Conservation (phyloP, 2,113 vertebrate genomes). For the Myrmophylax atrothorax region DNA sequence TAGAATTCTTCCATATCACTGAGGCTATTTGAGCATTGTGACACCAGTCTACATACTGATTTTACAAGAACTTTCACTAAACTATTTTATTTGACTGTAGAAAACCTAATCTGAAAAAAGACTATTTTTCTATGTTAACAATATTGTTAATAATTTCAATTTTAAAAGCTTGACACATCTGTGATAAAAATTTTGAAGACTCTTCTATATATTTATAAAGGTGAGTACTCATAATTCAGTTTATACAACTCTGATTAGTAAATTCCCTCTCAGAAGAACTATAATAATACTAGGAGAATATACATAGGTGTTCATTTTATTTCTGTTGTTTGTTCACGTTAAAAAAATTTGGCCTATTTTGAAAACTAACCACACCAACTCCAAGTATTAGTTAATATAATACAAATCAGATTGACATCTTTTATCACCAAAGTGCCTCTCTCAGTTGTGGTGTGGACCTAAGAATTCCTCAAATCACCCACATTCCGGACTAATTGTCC, state of each 20-base stretch:
- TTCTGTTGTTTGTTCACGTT: neutral
- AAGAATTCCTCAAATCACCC: neutral
- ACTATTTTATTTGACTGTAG: neutral
- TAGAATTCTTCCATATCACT: slow-evolving; percentile 65
- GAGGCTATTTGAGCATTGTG: slow-evolving; percentile 67
- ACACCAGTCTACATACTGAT: slow-evolving; percentile 47
- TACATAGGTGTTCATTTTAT: neutral
- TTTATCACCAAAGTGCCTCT: neutral
- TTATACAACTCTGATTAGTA: neutral
- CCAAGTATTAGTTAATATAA: neutral
- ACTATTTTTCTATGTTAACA: neutral
- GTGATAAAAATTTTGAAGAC: neutral
- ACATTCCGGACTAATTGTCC: neutral
- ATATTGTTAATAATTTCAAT: neutral
- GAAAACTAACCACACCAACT: neutral
- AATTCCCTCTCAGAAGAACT: neutral
- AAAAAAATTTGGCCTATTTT: neutral
- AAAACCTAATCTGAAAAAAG: neutral
- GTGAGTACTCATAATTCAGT: neutral
- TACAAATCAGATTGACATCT: neutral
- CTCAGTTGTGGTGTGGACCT: neutral
- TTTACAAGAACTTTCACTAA: neutral
- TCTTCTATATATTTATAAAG: neutral
- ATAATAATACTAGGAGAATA: neutral
- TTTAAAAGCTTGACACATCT: neutral